phyloP scores from a whole-genome alignment of 2,113 vertebrate genomes.

The Xiphophorus maculatus region DNA sequence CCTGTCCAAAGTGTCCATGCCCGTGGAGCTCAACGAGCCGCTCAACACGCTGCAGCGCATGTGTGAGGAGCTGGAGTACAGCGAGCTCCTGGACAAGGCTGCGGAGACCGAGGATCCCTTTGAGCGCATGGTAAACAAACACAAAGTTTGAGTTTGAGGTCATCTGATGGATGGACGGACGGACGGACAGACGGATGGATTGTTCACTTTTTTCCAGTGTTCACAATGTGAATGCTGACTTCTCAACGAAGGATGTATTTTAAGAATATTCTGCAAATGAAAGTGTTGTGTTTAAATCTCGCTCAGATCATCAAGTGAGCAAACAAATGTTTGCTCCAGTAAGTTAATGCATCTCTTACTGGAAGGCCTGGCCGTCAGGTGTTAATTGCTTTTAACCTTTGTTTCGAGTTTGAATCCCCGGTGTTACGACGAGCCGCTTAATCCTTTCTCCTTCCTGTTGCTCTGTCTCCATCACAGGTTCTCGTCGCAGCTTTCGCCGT shows the following conservation, averaged over 20 bases:
- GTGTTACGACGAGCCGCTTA: background rate
- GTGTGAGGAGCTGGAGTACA: slow-evolving; percentile 98
- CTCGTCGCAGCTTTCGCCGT: slow-evolving; percentile 96
- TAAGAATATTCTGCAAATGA: background rate
- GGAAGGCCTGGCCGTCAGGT: slow-evolving; percentile 11
- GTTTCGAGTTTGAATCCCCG: background rate
- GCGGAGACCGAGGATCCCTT: slow-evolving; percentile 92
- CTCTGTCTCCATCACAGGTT: slow-evolving; percentile 80
- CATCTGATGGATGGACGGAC: too few species aligned
- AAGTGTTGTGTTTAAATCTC: background rate
- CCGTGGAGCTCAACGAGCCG: slow-evolving; percentile 97
- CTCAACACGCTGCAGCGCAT: slow-evolving; percentile 98
- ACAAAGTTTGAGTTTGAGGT: too few species aligned
- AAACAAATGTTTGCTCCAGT: too few species aligned
- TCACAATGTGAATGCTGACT: too few species aligned
- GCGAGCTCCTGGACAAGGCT: slow-evolving; percentile 96
- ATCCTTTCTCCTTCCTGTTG: slow-evolving; percentile 18
- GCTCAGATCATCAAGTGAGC: background rate
- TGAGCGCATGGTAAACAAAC: slow-evolving; percentile 91
- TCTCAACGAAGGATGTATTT: too few species aligned
- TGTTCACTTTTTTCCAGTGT: too few species aligned
- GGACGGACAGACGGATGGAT: too few species aligned
- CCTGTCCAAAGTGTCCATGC: slow-evolving; percentile 98
- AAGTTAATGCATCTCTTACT: background rate
- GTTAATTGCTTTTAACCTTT: background rate